phyloP scores from a whole-genome alignment of 2,888 invertebrate species.

The Synergus itoensis region DNA sequence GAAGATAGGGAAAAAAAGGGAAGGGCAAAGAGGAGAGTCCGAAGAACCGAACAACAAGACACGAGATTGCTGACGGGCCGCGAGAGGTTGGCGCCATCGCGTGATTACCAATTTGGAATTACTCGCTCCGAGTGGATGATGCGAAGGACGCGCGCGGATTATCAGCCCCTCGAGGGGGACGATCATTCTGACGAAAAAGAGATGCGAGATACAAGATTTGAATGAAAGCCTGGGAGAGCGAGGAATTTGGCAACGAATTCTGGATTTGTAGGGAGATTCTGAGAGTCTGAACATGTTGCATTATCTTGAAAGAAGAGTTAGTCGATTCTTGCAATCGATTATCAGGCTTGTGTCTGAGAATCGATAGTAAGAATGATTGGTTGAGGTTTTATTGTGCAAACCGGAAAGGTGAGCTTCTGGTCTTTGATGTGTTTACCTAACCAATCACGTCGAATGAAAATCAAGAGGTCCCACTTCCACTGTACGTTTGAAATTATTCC shows the following conservation, averaged over 20 bases:
- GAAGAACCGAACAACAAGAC: slow-evolving; percentile 72
- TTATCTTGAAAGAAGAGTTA: background rate
- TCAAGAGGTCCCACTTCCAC: slow-evolving; percentile 55
- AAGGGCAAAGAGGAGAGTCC: slow-evolving; percentile 53
- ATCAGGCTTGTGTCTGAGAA: no score
- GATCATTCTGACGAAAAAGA: slow-evolving; percentile 53
- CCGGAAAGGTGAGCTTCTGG: slow-evolving; percentile 4
- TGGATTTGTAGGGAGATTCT: background rate
- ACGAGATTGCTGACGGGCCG: slow-evolving; percentile 75
- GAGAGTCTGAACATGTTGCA: background rate
- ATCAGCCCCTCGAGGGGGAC: slow-evolving; percentile 63
- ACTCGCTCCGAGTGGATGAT: slow-evolving; percentile 66
- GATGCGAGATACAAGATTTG: slow-evolving; percentile 44
- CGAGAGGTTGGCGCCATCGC: slow-evolving; percentile 77
- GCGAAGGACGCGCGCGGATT: slow-evolving; percentile 67
- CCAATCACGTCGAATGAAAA: slow-evolving; percentile 66
- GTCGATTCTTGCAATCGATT: no score
- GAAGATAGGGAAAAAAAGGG: slow-evolving; percentile 51
- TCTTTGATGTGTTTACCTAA: slow-evolving; percentile 62
- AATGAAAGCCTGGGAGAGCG: background rate
- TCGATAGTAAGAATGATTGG: no score
- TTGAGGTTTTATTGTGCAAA: background rate
- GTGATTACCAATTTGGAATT: slow-evolving; percentile 78
- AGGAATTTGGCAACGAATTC: background rate
- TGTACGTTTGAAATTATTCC: slow-evolving; percentile 60